phyloP scores from a whole-genome alignment of 2,113 vertebrate species.

The Oreochromis aureus region DNA sequence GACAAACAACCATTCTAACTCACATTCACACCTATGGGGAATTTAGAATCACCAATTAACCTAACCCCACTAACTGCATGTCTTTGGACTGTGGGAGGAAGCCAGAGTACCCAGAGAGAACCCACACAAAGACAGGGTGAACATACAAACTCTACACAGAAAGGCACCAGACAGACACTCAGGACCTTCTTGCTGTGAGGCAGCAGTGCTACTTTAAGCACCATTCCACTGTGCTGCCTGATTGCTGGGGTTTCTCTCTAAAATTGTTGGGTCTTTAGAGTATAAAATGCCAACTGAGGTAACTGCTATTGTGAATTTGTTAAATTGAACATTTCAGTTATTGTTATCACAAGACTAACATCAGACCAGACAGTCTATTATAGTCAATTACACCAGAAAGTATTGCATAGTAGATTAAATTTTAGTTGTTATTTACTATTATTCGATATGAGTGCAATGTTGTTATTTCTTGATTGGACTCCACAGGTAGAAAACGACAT shows the following conservation, averaged over 20 bases:
- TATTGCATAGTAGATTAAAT: neutral
- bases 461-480: neutral
- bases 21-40: neutral
- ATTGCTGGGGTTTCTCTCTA: neutral
- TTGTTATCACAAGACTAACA: neutral
- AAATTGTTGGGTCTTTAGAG: neutral
- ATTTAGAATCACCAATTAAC: neutral
- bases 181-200: neutral
- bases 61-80: neutral
- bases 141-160: neutral
- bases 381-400: neutral
- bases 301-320: neutral
- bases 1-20: neutral
- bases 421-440: neutral
- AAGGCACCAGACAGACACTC: neutral
- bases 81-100: neutral
- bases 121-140: neutral
- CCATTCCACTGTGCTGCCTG: accelerated
- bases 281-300: neutral
- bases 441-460: neutral
- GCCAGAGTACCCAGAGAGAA: neutral
- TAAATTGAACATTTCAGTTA: neutral
- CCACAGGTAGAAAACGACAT: neutral
- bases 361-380: neutral
- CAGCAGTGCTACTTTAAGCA: neutral